Conservation (phyloP, 2,113 vertebrate species). For the Phoenicopterus ruber region DNA sequence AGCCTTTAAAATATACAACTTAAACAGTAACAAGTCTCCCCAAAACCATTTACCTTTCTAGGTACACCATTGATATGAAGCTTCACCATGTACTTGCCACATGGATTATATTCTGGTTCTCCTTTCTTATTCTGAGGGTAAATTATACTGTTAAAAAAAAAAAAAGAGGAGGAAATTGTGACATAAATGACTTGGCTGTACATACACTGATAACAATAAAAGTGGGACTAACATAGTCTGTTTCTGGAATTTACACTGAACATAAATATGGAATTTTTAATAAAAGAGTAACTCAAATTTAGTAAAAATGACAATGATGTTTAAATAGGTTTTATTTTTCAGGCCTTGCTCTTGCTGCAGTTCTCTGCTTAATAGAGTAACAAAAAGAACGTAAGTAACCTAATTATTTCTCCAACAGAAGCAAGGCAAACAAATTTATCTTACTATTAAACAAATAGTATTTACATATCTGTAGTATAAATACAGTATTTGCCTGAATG, state of each 20-base stretch:
- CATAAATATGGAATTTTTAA: not conserved
- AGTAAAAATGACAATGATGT: not conserved
- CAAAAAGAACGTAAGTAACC: not conserved
- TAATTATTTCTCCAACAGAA: not conserved
- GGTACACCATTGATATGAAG: constrained; percentile 97
- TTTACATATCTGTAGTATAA: not conserved
- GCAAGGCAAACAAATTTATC: not conserved
- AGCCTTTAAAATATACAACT: not conserved
- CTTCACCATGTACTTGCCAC: constrained; percentile 99
- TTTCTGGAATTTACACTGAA: not conserved
- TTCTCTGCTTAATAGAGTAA: not conserved
- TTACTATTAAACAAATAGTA: not conserved
- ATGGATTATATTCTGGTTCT: constrained; percentile 96
- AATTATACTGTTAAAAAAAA: constrained; percentile 84
- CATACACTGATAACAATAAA: not conserved
- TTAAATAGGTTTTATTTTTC: not conserved
- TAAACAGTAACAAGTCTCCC: not conserved
- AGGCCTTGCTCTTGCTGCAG: not conserved
- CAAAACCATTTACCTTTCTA: constrained; percentile 83
- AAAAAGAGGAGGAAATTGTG: not conserved
- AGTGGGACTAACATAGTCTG: not conserved
- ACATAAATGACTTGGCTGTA: not conserved
- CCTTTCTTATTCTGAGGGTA: constrained; percentile 96
- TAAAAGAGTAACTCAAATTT: not conserved
- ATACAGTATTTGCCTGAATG: not conserved